phyloP scores from a whole-genome alignment of 23 tunicate genomes.

The Clavelina lepadiformis region DNA sequence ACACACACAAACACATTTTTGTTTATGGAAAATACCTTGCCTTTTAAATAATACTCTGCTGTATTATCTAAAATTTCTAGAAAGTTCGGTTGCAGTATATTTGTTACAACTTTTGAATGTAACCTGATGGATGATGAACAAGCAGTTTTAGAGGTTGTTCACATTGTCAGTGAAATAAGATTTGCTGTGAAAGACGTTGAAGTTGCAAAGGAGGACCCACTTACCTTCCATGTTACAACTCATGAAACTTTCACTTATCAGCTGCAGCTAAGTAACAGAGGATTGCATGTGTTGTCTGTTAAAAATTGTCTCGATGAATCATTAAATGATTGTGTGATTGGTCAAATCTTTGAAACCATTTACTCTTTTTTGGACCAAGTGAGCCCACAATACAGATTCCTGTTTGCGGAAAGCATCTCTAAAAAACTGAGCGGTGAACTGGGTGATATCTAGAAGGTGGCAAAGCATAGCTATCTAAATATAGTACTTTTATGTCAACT shows the following conservation, averaged over 20 bases:
- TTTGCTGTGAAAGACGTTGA: conserved; percentile 38
- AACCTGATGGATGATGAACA: conserved; percentile 71
- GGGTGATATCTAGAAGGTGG: too few species aligned
- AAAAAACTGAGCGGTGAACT: conserved; percentile 12
- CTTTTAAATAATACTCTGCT: too few species aligned
- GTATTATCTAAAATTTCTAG: too few species aligned
- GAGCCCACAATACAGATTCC: conserved; percentile 37
- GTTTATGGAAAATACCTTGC: too few species aligned
- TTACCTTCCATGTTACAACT: conserved; percentile 24
- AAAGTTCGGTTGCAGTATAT: too few species aligned
- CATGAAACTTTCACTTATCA: conserved; percentile 21
- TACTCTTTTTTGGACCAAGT: conserved; percentile 62
- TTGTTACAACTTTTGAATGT: too few species aligned
- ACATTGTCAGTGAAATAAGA: conserved; percentile 36
- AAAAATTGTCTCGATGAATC: not conserved
- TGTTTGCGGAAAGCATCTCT: conserved; percentile 24
- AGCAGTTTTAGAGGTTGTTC: conserved; percentile 25
- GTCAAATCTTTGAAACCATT: conserved; percentile 52
- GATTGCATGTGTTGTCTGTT: conserved; percentile 29
- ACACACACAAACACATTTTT: too few species aligned
- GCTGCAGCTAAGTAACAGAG: conserved; percentile 21
- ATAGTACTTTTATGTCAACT: not conserved
- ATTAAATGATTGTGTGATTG: not conserved
- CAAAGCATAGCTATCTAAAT: not conserved
- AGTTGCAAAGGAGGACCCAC: conserved; percentile 8